Evolutionary conservation across 2,113 vertebrate genomes (phyloP), one percentile per base, ranked within the genome.

Genomic region (Edolisoma coerulescens): DNA sequence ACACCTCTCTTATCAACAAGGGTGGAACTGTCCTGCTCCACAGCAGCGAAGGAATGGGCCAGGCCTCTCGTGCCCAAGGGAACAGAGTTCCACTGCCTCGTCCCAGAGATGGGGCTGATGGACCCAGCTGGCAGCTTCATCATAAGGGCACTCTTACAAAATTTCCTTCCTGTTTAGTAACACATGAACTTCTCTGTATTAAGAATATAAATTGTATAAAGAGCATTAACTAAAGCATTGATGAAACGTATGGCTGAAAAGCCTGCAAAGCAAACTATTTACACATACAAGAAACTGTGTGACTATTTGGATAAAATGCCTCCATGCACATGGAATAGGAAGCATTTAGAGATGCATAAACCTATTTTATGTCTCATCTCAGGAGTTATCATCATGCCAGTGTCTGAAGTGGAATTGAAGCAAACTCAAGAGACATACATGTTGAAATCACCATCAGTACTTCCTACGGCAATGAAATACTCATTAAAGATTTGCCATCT

Each of bases 31-130:
- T 7, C 18, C 79, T 59, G 18, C 42, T 64, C n/a, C 65, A 75
- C 39, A 57, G 44, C 45, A 75, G 54, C 45, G 42, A 27, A 2
- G 37, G 10, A 6, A 63, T 2, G 24, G 57, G 42, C 21, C 61
- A 73, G 23, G n/a, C 37, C 28, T 41, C 64, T 56, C 0, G 0
- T n/a, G 39, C 44, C n/a, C 90, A n/a, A 33, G 3, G 4, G 49
- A 80, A 24, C 13, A 23, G 70, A 35, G 42, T 32, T 35, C 41
- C 65, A 16, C 28, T 41, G 64, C 67, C 74, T 50, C 2, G 0
- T 50, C 73, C 60, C 70, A 73, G 52, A 37, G 71, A 27, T 74
- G 84, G 41, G 53, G 53, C 8, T 30, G 64, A 90, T n/a, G 65
- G 70, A 33, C 26, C 32, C 64, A 39, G 16, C 42, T 27, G 33